Conservation (phyloP, 2,797 vertebrate species). For the Falco novaeseelandiae region DNA sequence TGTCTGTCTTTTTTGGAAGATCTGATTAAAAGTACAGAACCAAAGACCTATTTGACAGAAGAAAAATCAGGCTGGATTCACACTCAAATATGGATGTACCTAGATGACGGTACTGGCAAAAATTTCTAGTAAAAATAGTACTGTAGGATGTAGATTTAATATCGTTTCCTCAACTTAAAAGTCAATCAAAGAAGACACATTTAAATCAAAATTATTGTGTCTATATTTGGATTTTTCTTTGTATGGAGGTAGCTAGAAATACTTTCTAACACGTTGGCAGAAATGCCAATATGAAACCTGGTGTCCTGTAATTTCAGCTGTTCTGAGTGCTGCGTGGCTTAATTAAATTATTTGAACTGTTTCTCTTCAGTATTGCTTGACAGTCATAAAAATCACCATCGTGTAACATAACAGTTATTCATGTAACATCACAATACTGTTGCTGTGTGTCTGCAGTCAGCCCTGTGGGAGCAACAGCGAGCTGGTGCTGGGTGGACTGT, state of each 20-base stretch:
- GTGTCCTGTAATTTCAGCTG: not conserved
- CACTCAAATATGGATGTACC: not conserved
- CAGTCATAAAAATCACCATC: not conserved
- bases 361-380: not conserved
- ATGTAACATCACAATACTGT: rapidly evolving
- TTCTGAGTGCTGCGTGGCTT: not conserved
- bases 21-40: not conserved
- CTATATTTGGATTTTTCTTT: not conserved
- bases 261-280: not conserved
- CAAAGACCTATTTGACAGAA: not conserved
- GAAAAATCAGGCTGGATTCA: not conserved
- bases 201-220: not conserved
- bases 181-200: not conserved
- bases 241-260: not conserved
- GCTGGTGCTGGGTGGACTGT: rapidly evolving
- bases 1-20: not conserved
- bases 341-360: not conserved
- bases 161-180: not conserved
- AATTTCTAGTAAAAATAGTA: not conserved
- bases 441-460: not conserved
- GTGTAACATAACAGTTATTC: not conserved
- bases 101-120: not conserved
- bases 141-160: not conserved
- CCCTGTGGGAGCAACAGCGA: not conserved
- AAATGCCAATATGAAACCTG: not conserved